phyloP scores from a whole-genome alignment of 1,140 invertebrate species.

The Aphis gossypii region DNA sequence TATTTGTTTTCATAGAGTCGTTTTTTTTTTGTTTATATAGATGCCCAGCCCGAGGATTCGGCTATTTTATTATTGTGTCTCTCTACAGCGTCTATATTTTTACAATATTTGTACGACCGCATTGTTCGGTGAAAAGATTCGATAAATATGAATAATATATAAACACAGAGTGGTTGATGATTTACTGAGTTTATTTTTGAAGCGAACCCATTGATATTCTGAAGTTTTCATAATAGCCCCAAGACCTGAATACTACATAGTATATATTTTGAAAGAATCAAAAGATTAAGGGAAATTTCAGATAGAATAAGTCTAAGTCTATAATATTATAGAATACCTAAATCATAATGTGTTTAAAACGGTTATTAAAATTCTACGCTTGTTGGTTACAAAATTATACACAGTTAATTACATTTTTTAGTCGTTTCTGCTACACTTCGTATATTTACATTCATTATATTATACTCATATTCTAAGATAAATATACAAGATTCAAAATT shows the following conservation, averaged over 20 bases:
- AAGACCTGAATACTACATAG: not conserved
- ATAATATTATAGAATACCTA: too few species aligned
- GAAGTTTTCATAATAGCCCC: not conserved
- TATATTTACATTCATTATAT: too few species aligned
- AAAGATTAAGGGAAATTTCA: too few species aligned
- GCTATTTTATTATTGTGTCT: not conserved
- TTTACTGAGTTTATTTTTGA: not conserved
- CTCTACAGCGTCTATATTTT: not conserved
- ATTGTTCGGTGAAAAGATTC: conserved; percentile 3
- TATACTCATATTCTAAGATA: too few species aligned
- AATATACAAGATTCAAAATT: too few species aligned
- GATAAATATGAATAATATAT: conserved; percentile 20
- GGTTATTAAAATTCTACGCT: too few species aligned
- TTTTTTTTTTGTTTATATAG: not conserved
- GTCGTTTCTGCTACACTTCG: too few species aligned
- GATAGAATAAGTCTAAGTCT: too few species aligned
- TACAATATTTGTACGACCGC: not conserved
- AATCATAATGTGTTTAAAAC: too few species aligned
- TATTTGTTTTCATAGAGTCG: not conserved
- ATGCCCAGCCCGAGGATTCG: not conserved
- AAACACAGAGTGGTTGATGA: not conserved
- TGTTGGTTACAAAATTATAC: too few species aligned
- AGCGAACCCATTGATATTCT: not conserved
- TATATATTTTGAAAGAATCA: not conserved
- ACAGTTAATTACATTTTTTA: too few species aligned